Base-by-base conservation (phyloP, 2,888 invertebrate genomes). In the Drosophila nr. medialis region DNA sequence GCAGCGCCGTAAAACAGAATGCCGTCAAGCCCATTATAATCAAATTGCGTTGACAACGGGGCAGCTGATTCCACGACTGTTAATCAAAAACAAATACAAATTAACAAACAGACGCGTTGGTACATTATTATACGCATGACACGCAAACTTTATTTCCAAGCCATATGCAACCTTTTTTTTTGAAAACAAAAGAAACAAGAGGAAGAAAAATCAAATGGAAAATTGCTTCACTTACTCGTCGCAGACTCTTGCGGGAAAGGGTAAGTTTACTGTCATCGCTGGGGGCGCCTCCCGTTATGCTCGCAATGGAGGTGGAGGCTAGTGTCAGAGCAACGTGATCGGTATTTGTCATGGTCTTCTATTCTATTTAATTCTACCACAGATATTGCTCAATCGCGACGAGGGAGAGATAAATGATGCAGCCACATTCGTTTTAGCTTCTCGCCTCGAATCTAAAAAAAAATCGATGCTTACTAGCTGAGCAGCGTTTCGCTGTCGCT, bases 41-140 rank as follows among this genome's bases (percentile, higher is more conserved):
- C 81, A 97, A 93, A 89, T 96, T 97, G 78, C 96, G 95, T 92
- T 97, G 97, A 89, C 97, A 95, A 83, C 97, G 95, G 24, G 97
- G 97, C 65, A 98, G 93, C 82, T 96, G 96, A 92, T 97, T 97
- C 97, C 97, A 98, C 93, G 95, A 94, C 97, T 97, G 64, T 49
- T 50, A 45, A 45, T 8, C 45, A 51, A 65, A 64, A 49, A 63
- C 40, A 58, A 49, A 40, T 15, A 48, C 11, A 59, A 42, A 65
- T 58, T 15, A 40, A 10, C 1, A 51, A 32, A 27, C 15, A 27
- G 50, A 63, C 36, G 51, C 64, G 60, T 62, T 27, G 4, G 54
- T 13, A 15, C 45, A 24, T 45, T 2, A 45, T 45, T 15, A 15
- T 21, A 21, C 21, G 21, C 18, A 38, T 38, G 4, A 4, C 18